A percentile compares a stretch with the other conserved stretches of the same genome.
phyloP scores from a whole-genome alignment of 2,888 invertebrate genomes.

The Quadroppia sp. region DNA sequence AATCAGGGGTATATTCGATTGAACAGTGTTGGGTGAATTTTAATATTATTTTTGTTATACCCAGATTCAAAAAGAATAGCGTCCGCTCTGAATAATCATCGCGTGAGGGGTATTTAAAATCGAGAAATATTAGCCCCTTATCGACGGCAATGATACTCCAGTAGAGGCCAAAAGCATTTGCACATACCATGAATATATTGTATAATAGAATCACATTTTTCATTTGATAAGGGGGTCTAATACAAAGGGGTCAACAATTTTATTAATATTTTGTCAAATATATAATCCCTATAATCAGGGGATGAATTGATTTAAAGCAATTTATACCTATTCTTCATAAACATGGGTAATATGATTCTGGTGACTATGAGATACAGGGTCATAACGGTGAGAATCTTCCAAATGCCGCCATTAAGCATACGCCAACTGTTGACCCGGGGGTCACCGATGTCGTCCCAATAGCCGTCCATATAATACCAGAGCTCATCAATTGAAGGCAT shows the following conservation, averaged over 20 bases:
- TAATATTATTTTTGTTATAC: neutral
- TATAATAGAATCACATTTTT: slow-evolving; percentile 14
- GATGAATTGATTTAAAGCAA: neutral
- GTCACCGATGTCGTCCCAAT: slow-evolving; percentile 40
- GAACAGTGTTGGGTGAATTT: too few species aligned
- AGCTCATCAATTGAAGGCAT: neutral
- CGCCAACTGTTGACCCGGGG: slow-evolving; percentile 22
- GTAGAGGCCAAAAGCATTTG: slow-evolving; percentile 2
- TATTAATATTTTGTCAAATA: neutral
- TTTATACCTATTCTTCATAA: slow-evolving; percentile 29
- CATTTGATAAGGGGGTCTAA: slow-evolving; percentile 17
- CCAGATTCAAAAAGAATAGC: neutral
- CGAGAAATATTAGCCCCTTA: slow-evolving; percentile 11
- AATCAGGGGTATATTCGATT: neutral
- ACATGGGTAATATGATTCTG: slow-evolving; percentile 1
- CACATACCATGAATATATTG: slow-evolving; percentile 23
- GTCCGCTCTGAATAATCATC: neutral
- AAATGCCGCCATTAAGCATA: slow-evolving; percentile 10
- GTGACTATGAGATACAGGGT: slow-evolving; percentile 18
- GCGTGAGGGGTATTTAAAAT: slow-evolving; percentile 34
- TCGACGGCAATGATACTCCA: neutral
- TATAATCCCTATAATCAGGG: neutral
- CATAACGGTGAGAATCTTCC: slow-evolving; percentile 26
- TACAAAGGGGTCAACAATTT: neutral
- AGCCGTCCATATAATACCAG: slow-evolving; percentile 36